Conservation (phyloP, 2,113 vertebrate genomes). For the Mesocricetus auratus region DNA sequence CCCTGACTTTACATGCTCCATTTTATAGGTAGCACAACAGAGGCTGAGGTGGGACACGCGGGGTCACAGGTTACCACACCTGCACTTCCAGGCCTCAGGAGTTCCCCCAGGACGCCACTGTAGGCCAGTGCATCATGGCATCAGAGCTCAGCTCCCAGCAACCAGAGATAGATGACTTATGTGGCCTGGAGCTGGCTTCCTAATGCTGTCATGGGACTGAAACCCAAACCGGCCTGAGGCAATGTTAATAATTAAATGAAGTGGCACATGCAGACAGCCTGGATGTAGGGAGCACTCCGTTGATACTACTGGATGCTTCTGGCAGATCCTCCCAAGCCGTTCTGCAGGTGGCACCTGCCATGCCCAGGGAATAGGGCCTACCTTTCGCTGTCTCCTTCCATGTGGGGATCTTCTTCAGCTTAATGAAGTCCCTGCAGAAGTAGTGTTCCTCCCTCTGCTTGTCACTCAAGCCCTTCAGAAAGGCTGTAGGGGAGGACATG, state of each 20-base stretch:
- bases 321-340: rapidly evolving
- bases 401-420: constrained; percentile 88
- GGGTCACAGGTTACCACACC: rapidly evolving
- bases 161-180: not conserved
- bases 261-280: rapidly evolving
- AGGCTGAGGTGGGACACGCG: not conserved
- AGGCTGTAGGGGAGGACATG: constrained; percentile 76
- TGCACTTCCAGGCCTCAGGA: not conserved
- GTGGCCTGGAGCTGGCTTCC: not conserved
- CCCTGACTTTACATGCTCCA: not conserved
- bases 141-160: not conserved
- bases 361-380: not conserved
- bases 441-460: constrained; percentile 88
- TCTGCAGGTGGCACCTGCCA: not conserved
- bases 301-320: not conserved
- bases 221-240: not conserved
- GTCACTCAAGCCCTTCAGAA: constrained; percentile 87
- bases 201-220: not conserved
- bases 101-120: not conserved
- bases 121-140: not conserved
- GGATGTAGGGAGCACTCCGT: rapidly evolving
- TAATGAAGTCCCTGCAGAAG: constrained; percentile 86
- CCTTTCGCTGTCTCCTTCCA: constrained; percentile 89
- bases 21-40: not conserved
- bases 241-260: not conserved